These are phyloP conservation scores for Merodon equestris DNA, from an alignment of 2,888 invertebrate genomes.

Conservation along the genomic window DNA sequence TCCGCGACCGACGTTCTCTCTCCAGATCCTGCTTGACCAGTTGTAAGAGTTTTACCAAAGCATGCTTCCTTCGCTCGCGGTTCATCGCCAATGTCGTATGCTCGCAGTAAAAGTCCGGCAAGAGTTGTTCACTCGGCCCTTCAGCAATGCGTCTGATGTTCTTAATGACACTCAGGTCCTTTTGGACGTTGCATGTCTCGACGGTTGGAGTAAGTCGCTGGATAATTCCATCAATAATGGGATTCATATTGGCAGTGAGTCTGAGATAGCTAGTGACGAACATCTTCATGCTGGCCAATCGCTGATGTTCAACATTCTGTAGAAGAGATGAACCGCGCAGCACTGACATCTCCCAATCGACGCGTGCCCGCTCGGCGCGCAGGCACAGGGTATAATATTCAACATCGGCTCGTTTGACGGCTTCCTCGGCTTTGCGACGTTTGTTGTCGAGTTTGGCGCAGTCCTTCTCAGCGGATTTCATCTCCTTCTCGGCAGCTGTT, in stretches of 20 bases:
- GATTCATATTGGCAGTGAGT: slow-evolving; percentile 86
- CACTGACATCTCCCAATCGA: slow-evolving; percentile 96
- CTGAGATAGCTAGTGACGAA: slow-evolving; percentile 84
- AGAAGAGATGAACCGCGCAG: slow-evolving; percentile 91
- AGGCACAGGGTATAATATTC: slow-evolving; percentile 96
- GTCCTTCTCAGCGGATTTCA: slow-evolving; percentile 82
- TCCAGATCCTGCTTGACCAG: slow-evolving; percentile 93
- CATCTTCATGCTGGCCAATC: slow-evolving; percentile 89
- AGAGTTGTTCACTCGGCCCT: slow-evolving; percentile 87
- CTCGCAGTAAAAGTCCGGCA: slow-evolving; percentile 97
- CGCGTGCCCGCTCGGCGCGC: slow-evolving; percentile 91
- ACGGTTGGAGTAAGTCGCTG: slow-evolving; percentile 75
- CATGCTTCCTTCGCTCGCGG: slow-evolving; percentile 91
- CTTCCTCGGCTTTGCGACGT: slow-evolving; percentile 92
- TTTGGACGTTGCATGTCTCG: slow-evolving; percentile 77
- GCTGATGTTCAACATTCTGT: slow-evolving; percentile 93
- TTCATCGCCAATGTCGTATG: slow-evolving; percentile 96
- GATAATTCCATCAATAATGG: slow-evolving; percentile 85
- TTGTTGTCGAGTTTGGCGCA: slow-evolving; percentile 91
- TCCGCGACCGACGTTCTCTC: slow-evolving; percentile 92
- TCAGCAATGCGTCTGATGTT: slow-evolving; percentile 78
- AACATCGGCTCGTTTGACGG: slow-evolving; percentile 93
- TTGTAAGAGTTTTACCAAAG: slow-evolving; percentile 90
- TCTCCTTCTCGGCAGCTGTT: slow-evolving; percentile 77
- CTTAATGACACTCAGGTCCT: slow-evolving; percentile 78